Conservation (phyloP, 1,140 invertebrate species). For the Heliconius hermathena region DNA sequence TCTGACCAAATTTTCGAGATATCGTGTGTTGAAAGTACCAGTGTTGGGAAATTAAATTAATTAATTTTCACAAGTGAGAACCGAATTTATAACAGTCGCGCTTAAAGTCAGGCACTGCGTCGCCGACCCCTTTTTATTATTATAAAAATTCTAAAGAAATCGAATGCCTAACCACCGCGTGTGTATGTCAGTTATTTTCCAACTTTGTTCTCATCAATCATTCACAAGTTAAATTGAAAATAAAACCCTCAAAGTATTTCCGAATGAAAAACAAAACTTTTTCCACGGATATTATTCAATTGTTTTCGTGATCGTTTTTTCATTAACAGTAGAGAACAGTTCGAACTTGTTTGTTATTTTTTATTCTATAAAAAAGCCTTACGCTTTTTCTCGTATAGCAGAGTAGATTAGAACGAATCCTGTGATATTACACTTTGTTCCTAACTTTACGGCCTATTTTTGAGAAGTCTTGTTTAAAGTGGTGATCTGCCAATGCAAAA, state of each 20-base stretch:
- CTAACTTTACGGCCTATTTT: no score
- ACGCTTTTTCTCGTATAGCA: not conserved
- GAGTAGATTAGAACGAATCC: not conserved
- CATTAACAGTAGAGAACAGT: not conserved
- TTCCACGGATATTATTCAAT: slow-evolving; percentile 7
- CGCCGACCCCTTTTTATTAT: no score
- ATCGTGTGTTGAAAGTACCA: no score
- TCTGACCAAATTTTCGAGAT: no score
- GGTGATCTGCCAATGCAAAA: no score
- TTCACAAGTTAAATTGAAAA: slow-evolving; percentile 14
- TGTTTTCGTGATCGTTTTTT: slow-evolving; percentile 9
- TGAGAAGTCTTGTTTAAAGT: no score
- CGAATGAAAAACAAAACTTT: slow-evolving; percentile 7
- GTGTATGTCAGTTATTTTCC: not conserved
- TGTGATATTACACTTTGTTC: not conserved
- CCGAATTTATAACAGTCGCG: no score
- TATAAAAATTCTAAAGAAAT: not conserved
- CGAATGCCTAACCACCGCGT: not conserved
- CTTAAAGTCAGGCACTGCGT: no score
- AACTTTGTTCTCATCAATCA: slow-evolving; percentile 2
- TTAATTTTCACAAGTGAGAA: no score
- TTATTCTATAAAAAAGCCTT: not conserved
- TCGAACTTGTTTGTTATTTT: not conserved
- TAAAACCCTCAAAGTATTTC: slow-evolving; percentile 4
- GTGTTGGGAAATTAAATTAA: no score